Evolutionary conservation across 2,888 invertebrate genomes (phyloP), one percentile per base, ranked within the genome.

Genomic region (Podotricha telesiphe): DNA sequence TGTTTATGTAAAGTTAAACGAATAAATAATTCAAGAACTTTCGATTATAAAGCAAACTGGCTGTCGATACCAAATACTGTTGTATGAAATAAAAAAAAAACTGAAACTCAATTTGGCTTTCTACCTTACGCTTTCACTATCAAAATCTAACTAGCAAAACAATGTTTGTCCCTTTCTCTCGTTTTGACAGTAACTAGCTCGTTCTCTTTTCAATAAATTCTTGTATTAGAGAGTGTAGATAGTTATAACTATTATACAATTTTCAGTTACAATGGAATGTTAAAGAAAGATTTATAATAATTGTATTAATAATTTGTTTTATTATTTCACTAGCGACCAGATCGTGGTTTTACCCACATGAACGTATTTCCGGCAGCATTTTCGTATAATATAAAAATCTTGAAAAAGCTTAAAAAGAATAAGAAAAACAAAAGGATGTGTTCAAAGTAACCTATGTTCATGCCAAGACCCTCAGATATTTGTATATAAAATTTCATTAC

Each of bases 11-110:
- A 7, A 37, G 37, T 8, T 37, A 37, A 37, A 37, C 37, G 50
- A 22, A 17, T 6, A 28, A 28, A 6, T 56, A 8, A 66, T 80
- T 75, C 34, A 69, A 63, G 53, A 80, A 85, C 88, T 87, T 87
- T 87, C 88, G 77, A 81, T 86, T 85, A 34, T 81, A 78, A 80
- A 79, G 81, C 34, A 77, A 74, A 74, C 72, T 75, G 17, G 74
- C 73, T 74, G 73, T 77, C 79, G 74, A 80, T 80, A 77, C 64
- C 55, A 75, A 69, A 77, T 73, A 70, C 76, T 62, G 77, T 81
- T 82, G 80, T 34, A 48, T 28, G 13, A 19, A 59, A 59, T 79
- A 68, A 76, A 76, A 80, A 80, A 80, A 77, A 73, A 71, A 76
- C 53, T 55, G 34, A 67, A 70, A 55, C 34, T 40, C 40, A 63